Evolutionary conservation across 2,797 vertebrate species (phyloP).

Genomic region (Hybognathus amarus): DNA sequence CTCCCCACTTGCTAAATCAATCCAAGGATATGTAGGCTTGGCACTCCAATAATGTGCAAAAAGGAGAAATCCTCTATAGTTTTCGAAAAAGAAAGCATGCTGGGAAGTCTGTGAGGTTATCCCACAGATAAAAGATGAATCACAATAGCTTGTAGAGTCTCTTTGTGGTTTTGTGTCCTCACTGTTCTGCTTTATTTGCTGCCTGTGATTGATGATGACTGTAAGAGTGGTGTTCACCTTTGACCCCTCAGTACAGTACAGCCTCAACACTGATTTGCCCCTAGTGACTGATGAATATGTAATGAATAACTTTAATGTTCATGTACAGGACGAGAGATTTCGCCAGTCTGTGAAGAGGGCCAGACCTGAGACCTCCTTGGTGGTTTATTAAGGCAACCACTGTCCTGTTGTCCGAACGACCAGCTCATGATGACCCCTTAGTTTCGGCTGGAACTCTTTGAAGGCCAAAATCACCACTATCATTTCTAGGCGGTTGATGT

Average conservation of each 20-base stretch:
- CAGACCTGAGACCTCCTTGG: too few species aligned
- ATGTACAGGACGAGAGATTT: not conserved
- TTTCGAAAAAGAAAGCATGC: not conserved
- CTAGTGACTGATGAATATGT: constrained; percentile 18
- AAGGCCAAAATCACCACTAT: too few species aligned
- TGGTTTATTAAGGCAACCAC: too few species aligned
- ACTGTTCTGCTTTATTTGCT: constrained; percentile 2
- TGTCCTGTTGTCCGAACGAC: too few species aligned
- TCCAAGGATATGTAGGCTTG: constrained; percentile 16
- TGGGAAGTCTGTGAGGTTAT: not conserved
- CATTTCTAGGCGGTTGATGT: too few species aligned
- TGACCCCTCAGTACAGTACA: constrained; percentile 20
- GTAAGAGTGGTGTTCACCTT: constrained; percentile 2
- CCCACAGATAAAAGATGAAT: not conserved
- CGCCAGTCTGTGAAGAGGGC: too few species aligned
- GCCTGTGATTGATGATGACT: constrained; percentile 34
- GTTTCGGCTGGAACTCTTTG: too few species aligned
- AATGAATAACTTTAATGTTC: not conserved
- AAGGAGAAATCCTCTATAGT: not conserved
- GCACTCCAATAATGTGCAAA: constrained; percentile 2
- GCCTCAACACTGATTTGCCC: not conserved
- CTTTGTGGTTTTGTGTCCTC: constrained; percentile 15
- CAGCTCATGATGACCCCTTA: too few species aligned
- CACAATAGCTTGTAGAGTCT: constrained; percentile 12
- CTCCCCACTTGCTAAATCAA: constrained; percentile 3